Percentiles rank a stretch among this genome's conserved stretches.
Evolutionary conservation across 2,888 invertebrate species (phyloP).

Genomic region (Chloroclysta siterata): DNA sequence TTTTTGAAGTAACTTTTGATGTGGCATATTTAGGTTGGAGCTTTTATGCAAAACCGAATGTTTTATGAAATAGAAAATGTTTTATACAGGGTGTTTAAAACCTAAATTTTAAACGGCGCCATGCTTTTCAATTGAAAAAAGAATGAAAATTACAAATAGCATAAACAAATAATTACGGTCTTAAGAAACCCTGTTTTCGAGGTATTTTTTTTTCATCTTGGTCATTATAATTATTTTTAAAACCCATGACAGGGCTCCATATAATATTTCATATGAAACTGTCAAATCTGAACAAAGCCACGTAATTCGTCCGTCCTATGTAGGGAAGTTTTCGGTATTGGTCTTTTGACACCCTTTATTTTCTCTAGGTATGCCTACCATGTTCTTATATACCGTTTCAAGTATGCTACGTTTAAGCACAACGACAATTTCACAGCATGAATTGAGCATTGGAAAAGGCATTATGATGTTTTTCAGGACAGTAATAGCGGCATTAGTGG

Average conservation of each 20-base stretch:
- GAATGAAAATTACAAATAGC: no score
- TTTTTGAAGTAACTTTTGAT: constrained; percentile 14
- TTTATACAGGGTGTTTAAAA: background rate
- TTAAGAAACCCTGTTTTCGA: no score
- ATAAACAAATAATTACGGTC: no score
- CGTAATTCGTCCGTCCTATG: background rate
- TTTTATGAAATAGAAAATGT: constrained; percentile 10
- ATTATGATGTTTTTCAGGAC: constrained; percentile 33
- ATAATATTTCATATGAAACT: background rate
- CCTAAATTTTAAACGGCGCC: background rate
- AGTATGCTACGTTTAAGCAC: constrained; percentile 17
- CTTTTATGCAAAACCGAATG: constrained; percentile 28
- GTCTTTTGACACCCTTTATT: constrained; percentile 3
- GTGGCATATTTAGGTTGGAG: constrained; percentile 10
- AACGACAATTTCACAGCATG: constrained; percentile 22
- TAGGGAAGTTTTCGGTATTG: background rate
- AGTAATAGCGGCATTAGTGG: constrained; percentile 27
- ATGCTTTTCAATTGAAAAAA: background rate
- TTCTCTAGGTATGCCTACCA: constrained; percentile 18
- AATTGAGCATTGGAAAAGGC: constrained; percentile 24
- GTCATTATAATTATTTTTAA: background rate
- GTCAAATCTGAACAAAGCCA: background rate
- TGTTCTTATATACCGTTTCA: constrained; percentile 28
- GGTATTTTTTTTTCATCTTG: background rate
- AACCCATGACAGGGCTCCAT: no score